These are phyloP conservation scores for Pachypsylla venusta DNA, from an alignment of 1,140 invertebrate genomes.

Conservation along the genomic window DNA sequence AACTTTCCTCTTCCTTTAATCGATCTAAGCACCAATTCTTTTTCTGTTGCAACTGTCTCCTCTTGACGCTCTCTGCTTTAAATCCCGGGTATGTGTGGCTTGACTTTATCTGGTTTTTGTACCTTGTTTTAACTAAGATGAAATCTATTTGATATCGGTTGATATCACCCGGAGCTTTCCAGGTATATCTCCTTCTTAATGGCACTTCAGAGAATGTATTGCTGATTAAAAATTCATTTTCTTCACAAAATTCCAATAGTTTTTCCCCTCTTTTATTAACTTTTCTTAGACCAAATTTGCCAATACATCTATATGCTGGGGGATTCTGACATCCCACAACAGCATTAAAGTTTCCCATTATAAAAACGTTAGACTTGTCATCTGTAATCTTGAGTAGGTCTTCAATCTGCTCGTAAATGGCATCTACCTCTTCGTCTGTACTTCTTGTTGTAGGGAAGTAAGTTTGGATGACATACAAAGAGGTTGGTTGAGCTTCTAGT, in stretches of 20 bases:
- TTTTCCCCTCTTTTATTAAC: not conserved
- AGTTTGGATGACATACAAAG: not conserved
- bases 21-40: too few species aligned
- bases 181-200: constrained; percentile 24
- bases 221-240: not conserved
- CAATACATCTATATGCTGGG: not conserved
- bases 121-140: constrained; percentile 21
- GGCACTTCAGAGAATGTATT: not conserved
- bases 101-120: not conserved
- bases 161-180: constrained; percentile 25
- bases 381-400: not conserved
- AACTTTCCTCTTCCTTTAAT: too few species aligned
- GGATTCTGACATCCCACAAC: not conserved
- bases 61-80: not conserved
- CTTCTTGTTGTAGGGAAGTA: constrained; percentile 14
- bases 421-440: constrained; percentile 6
- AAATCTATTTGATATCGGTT: constrained; percentile 28
- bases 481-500: constrained; percentile 1
- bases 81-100: constrained; percentile 4
- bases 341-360: not conserved
- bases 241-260: not conserved
- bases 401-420: constrained; percentile 5
- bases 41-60: too few species aligned
- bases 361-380: constrained; percentile 1
- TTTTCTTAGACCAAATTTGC: not conserved